A percentile compares a stretch with the other conserved stretches of the same genome.
These are phyloP conservation scores for Danio jaintianensis DNA, from an alignment of 2,797 vertebrate species.

Conservation along the genomic window DNA sequence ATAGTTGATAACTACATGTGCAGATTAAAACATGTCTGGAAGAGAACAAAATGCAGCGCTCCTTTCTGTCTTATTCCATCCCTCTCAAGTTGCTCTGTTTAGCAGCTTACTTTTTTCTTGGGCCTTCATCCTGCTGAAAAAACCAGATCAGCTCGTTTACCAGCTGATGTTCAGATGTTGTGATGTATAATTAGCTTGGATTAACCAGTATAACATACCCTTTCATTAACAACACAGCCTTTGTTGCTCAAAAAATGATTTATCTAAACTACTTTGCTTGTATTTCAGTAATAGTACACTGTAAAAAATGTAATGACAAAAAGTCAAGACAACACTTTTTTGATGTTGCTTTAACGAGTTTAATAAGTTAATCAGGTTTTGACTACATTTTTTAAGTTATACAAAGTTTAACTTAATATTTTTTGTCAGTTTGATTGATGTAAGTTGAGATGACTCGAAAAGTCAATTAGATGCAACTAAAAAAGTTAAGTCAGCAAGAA, in stretches of 20 bases:
- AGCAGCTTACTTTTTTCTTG: constrained; percentile 56
- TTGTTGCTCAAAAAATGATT: not conserved
- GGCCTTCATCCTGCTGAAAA: constrained; percentile 53
- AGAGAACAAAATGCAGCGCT: constrained; percentile 45
- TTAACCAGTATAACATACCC: not conserved
- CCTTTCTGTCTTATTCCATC: constrained; percentile 1
- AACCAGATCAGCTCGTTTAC: constrained; percentile 21
- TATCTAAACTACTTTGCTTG: too few species aligned
- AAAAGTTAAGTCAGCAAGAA: too few species aligned
- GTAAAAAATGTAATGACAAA: too few species aligned
- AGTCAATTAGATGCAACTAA: too few species aligned
- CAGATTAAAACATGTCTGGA: constrained; percentile 61
- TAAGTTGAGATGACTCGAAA: too few species aligned
- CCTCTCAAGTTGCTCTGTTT: constrained; percentile 39
- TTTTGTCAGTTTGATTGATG: too few species aligned
- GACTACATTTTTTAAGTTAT: too few species aligned
- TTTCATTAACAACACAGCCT: not conserved
- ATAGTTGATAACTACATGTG: constrained; percentile 51
- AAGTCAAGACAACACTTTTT: too few species aligned
- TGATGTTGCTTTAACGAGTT: too few species aligned
- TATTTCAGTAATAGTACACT: too few species aligned
- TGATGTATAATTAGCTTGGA: not conserved
- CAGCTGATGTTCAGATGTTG: not conserved
- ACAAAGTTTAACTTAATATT: too few species aligned
- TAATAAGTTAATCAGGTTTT: too few species aligned